phyloP scores from a whole-genome alignment of 2,888 invertebrate species.

The Barypeithes pellucidus region DNA sequence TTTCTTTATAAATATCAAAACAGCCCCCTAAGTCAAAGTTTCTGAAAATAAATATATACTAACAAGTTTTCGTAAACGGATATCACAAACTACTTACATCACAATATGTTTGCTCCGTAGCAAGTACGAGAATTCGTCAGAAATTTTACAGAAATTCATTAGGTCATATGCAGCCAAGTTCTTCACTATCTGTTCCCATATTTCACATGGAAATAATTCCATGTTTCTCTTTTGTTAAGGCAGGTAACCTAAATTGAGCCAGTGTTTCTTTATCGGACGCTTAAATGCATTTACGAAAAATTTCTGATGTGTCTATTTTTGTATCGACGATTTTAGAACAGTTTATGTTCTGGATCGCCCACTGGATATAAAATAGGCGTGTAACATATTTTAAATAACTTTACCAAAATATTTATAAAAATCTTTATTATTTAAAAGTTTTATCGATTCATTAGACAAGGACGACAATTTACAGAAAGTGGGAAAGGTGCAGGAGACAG shows the following conservation, averaged over 20 bases:
- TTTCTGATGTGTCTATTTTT: constrained; percentile 41
- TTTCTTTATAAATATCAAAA: constrained; percentile 45
- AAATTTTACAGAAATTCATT: constrained; percentile 50
- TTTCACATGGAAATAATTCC: constrained; percentile 50
- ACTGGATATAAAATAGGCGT: constrained; percentile 30
- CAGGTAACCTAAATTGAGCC: constrained; percentile 20
- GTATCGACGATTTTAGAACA: constrained; percentile 45
- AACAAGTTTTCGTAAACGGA: not conserved
- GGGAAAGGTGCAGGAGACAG: no score
- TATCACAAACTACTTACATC: constrained; percentile 47
- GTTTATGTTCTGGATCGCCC: constrained; percentile 44
- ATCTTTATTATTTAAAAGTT: not conserved
- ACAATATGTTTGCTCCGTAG: constrained; percentile 51
- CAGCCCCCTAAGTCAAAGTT: constrained; percentile 51
- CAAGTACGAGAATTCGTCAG: constrained; percentile 38
- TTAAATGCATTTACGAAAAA: constrained; percentile 40
- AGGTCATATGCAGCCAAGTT: constrained; percentile 47
- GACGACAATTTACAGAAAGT: no score
- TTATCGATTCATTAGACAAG: not conserved
- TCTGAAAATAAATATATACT: constrained; percentile 31
- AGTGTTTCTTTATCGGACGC: constrained; percentile 11
- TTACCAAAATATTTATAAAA: constrained; percentile 31
- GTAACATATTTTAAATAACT: constrained; percentile 34
- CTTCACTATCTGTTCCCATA: constrained; percentile 51
- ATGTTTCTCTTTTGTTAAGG: constrained; percentile 33